Base-by-base conservation (phyloP, 2,888 invertebrate species). In the Monochamus alternatus region DNA sequence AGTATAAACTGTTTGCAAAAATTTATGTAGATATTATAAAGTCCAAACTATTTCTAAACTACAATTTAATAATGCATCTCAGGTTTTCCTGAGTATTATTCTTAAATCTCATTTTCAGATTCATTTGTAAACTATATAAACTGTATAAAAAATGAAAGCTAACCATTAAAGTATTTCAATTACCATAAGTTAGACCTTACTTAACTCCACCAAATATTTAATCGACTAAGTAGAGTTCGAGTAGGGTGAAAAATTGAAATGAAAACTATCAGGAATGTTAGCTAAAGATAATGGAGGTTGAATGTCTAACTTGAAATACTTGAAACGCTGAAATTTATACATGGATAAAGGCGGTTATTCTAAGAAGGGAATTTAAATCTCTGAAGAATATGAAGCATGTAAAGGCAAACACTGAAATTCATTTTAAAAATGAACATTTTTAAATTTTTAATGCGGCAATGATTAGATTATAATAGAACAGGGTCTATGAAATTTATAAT, bases 221-320 rank as follows among this genome's bases (percentile, higher is more conserved):
- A 52, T 32, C 8, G 10, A 55, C 52, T 55, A 55, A 66, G 52
- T 67, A 52, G 32, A 31, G n/a, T 67, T 22, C 52, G 14, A n/a
- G 52, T n/a, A 43, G 32, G 12, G 52, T 51, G 66, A 67, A 67
- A 67, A 67, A 67, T 67, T 55, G 51, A 67, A 52, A 12, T 10
- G 66, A 32, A 38, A 67, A 31, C 66, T 52, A 38, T 67, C 55
- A 14, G 66, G 66, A 67, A n/a, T 55, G 66, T 55, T 67, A 14
- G 66, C 55, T 31, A 32, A 66, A 52, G 66, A 67, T 67, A 67
- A 67, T 67, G 66, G 66, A 55, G 55, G 32, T 55, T 67, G 52
- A 67, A 55, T 67, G 66, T 67, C 66, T 67, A 67, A 31, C 52
- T 52, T 67, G 66, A 67, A 52, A 55, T 52, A 31, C 66, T 52